phyloP scores from a whole-genome alignment of 30 jellyfish, hydroid and myxozoan species.

The Turritopsis rubra region DNA sequence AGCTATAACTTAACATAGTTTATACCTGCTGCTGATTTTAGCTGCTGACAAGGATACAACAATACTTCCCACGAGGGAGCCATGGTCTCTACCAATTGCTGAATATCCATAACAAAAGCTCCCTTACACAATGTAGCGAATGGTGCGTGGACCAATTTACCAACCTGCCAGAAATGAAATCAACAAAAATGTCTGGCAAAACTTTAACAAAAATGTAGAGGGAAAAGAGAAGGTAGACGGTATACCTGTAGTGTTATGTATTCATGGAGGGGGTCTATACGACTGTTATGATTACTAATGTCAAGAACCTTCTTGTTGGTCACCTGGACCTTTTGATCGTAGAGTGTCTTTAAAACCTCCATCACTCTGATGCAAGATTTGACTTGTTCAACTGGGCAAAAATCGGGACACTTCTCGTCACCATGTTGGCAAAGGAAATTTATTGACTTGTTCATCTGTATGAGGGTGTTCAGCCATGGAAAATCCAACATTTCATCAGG shows the following conservation, averaged over 20 bases:
- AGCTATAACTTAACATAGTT: background rate
- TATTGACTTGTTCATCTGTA: conserved; percentile 35
- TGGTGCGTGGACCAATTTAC: conserved; percentile 62
- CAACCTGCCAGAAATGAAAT: conserved; percentile 34
- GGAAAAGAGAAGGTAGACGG: background rate
- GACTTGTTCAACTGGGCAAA: conserved; percentile 40
- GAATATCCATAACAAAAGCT: conserved; percentile 62
- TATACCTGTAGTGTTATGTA: conserved; percentile 34
- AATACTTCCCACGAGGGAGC: conserved; percentile 82
- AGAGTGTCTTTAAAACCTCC: conserved; percentile 48
- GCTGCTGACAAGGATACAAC: conserved; percentile 57
- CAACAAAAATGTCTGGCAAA: background rate
- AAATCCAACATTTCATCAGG: conserved; percentile 52
- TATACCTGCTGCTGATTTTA: conserved; percentile 79
- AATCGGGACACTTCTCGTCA: conserved; percentile 25
- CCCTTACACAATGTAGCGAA: conserved; percentile 71
- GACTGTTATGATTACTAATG: background rate
- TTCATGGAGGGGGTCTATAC: conserved; percentile 31
- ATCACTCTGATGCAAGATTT: conserved; percentile 35
- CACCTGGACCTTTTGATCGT: conserved; percentile 29
- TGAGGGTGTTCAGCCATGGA: conserved; percentile 63
- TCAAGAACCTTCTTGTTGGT: background rate
- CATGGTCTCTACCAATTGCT: conserved; percentile 55
- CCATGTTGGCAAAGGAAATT: conserved; percentile 35
- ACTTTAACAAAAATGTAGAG: background rate